Evolutionary conservation across 92 coral and sea anemone species (phyloP), one percentile per base, ranked within the genome.

Genomic region (Phenganax subtilis): DNA sequence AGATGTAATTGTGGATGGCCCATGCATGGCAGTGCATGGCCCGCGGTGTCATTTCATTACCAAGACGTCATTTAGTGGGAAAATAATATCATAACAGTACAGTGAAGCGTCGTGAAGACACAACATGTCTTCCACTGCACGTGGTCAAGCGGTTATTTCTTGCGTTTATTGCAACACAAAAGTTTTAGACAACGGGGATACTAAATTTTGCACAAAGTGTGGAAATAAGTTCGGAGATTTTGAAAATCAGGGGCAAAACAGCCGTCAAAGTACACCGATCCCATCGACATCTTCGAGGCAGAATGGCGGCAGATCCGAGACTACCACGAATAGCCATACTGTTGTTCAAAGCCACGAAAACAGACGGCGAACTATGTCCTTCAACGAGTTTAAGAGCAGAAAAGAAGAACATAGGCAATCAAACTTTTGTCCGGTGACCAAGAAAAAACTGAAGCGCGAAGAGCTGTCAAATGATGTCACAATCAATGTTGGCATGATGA

Each of bases 321-420:
- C 27, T 9, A 11, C 71, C 31, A 0, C 71, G 0, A 17, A 10
- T 17, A 10, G 30, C 31, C 15, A 28, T 65, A 65, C 9, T 10
- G 71, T 17, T 17, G 2, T 65, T 10, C 76, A 29, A 54, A 8
- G 14, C 12, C 76, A 29, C 0, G 76, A 11, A 20, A 11, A 67
- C 47, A 67, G 54, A 71, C 10, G 37, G 11, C 54, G 54, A 71
- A 71, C 51, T 65, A 14, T 71, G 67, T 56, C 80, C 17, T 51
- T 82, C 20, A 67, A 72, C 54, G 72, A 12, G 57, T 82, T 27
- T 51, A 80, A 65, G 65, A 8, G 65, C 65, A 59, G 65, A 14
- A 59, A 20, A 12, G 16, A 20, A 20, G 16, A 12, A 59, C 15
- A 59, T 20, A 59, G 7, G 7, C 15, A 20, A 7, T 20, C 65